Evolutionary conservation across 2,888 invertebrate genomes (phyloP).

Genomic region (Mechanitis messenoides): DNA sequence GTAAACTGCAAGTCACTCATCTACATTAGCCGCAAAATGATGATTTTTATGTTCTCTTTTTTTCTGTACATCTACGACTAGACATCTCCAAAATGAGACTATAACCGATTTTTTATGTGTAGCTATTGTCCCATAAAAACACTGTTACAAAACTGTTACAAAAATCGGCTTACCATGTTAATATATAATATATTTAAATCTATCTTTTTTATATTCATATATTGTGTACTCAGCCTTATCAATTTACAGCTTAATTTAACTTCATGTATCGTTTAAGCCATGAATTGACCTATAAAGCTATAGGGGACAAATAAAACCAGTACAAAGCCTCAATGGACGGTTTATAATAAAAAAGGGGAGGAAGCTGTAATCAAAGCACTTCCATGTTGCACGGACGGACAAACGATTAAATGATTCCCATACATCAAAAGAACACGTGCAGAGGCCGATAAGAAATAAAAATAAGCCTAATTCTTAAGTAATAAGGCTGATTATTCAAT

Average conservation of each 20-base stretch:
- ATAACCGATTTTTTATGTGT: too few species aligned
- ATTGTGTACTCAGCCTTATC: background rate
- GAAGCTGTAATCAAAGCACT: constrained; percentile 69
- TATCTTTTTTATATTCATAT: background rate
- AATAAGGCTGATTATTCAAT: constrained; percentile 31
- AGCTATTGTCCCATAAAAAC: too few species aligned
- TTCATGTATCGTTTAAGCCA: constrained; percentile 12
- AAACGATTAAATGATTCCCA: constrained; percentile 60
- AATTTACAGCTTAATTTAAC: background rate
- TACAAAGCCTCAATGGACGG: constrained; percentile 46
- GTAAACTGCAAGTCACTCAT: too few species aligned
- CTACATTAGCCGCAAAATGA: too few species aligned
- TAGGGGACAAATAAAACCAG: constrained; percentile 38
- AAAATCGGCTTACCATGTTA: too few species aligned
- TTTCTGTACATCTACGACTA: too few species aligned
- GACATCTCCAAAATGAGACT: too few species aligned
- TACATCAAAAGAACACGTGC: constrained; percentile 38
- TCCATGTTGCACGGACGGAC: constrained; percentile 61
- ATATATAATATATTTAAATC: too few species aligned
- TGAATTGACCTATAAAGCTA: constrained; percentile 41
- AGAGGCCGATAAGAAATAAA: constrained; percentile 17
- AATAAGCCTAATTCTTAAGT: constrained; percentile 21
- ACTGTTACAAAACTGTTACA: too few species aligned
- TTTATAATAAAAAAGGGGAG: constrained; percentile 66
- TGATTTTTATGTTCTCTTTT: too few species aligned